Evolutionary conservation across 2,797 vertebrate genomes (phyloP).

Genomic region (Kryptolebias ocellatus): DNA sequence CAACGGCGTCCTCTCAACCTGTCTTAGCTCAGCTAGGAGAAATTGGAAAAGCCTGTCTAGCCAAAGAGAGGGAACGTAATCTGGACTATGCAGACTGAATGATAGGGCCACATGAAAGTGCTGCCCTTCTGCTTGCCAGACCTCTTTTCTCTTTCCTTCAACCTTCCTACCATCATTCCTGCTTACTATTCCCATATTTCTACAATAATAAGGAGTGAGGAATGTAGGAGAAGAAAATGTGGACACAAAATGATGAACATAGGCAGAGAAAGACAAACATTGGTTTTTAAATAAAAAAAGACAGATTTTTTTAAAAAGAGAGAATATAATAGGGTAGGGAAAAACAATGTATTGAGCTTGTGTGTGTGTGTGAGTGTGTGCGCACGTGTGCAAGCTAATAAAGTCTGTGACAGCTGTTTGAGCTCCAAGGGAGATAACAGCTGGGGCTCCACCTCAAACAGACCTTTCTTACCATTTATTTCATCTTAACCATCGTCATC

Average conservation of each 20-base stretch:
- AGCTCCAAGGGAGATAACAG: constrained; percentile 86
- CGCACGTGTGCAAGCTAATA: constrained; percentile 42
- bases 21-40: constrained; percentile 66
- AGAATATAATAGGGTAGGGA: constrained; percentile 19
- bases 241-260: constrained; percentile 19
- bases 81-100: constrained; percentile 77
- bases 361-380: constrained; percentile 38
- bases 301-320: not conserved
- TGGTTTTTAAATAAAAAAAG: not conserved
- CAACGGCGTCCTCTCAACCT: constrained; percentile 69
- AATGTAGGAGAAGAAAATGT: constrained; percentile 14
- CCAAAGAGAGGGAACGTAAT: constrained; percentile 70
- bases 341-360: constrained; percentile 59
- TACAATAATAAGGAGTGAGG: constrained; percentile 27
- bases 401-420: constrained; percentile 84
- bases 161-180: constrained; percentile 66
- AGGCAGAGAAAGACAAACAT: constrained; percentile 9
- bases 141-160: constrained; percentile 70
- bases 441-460: constrained; percentile 79
- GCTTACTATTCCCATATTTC: constrained; percentile 40
- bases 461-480: constrained; percentile 66
- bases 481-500: constrained; percentile 61
- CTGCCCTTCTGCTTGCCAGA: constrained; percentile 59
- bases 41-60: constrained; percentile 75
- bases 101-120: constrained; percentile 70